Base-by-base conservation (phyloP, 2,797 vertebrate species). In the Arnoldichthys spilopterus region DNA sequence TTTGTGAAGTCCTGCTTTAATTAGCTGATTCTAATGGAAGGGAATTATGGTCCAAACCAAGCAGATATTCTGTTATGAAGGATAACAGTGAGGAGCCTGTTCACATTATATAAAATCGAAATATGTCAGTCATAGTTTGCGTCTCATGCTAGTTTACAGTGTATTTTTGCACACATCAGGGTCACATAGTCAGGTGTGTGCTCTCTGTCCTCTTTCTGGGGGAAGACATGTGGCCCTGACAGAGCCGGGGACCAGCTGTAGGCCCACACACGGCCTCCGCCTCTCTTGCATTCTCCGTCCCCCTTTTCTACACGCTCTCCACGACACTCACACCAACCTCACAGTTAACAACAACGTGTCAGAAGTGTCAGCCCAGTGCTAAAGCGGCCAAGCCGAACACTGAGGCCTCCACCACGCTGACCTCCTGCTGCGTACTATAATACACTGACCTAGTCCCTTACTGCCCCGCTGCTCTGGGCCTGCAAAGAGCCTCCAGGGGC, bases 401-500 rank as follows among this genome's bases (percentile, higher is more conserved):
- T 15, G 20, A 75, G 47, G 34, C 20, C 26, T 43, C 7, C 12
- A n/a, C 18, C 64, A 72, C 30, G 22, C 68, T 53, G 62, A 43
- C 74, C 62, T 51, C 74, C 53, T 16, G 47, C 79, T 61, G 79
- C 6, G 74, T 18, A 1, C 20, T 66, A 51, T 30, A 61, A 80
- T 76, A 26, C 58, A 47, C 59, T 37, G 67, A 81, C 67, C 73
- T 59, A 54, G 13, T 62, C 30, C 15, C 72, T 74, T 47, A 24
- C 54, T 56, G 13, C 66, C 45, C 72, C 30, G 73, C 79, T 49
- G 66, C 28, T 49, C 16, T 1, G 49, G 16, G 56, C 66, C 58
- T 71, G 73, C 18, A 1, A 62, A 79, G 77, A 79, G 28, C 70
- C 9, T 40, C 54, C 70, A 72, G 76, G 68, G 76, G 64, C 37